These are phyloP conservation scores for Creontiades dilutus DNA, from an alignment of 2,888 invertebrate species.

Conservation along the genomic window DNA sequence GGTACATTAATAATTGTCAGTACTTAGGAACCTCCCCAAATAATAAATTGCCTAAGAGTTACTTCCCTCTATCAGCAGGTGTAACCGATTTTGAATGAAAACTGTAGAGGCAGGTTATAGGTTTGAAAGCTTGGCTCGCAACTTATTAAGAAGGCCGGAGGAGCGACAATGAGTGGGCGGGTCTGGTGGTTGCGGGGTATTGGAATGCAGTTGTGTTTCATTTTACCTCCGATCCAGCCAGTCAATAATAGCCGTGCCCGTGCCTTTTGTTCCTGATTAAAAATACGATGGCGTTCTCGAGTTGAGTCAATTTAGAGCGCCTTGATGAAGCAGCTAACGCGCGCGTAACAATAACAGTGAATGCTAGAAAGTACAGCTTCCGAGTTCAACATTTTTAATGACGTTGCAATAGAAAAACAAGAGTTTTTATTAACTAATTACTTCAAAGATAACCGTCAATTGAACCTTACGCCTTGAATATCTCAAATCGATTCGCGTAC, in stretches of 20 bases:
- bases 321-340: neutral
- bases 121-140: neutral
- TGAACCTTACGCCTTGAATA: too few relatives aligned
- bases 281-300: neutral
- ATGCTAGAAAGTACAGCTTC: too few relatives aligned
- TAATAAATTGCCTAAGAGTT: neutral
- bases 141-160: constrained; percentile 34
- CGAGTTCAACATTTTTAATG: too few relatives aligned
- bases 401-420: too few relatives aligned
- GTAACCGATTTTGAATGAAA: neutral
- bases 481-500: too few relatives aligned
- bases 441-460: too few relatives aligned
- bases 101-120: neutral
- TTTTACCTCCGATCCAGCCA: constrained; percentile 57
- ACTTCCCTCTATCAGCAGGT: neutral
- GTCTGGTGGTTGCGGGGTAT: constrained; percentile 21
- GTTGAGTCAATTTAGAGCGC: neutral
- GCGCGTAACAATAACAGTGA: too few relatives aligned
- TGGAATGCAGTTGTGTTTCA: constrained; percentile 69
- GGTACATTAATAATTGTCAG: neutral
- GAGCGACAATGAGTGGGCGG: constrained; percentile 46
- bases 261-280: constrained; percentile 40
- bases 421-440: too few relatives aligned
- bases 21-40: neutral
- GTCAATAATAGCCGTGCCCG: constrained; percentile 36